phyloP scores from a whole-genome alignment of 2,113 vertebrate species.

The Onychostruthus taczanowskii region DNA sequence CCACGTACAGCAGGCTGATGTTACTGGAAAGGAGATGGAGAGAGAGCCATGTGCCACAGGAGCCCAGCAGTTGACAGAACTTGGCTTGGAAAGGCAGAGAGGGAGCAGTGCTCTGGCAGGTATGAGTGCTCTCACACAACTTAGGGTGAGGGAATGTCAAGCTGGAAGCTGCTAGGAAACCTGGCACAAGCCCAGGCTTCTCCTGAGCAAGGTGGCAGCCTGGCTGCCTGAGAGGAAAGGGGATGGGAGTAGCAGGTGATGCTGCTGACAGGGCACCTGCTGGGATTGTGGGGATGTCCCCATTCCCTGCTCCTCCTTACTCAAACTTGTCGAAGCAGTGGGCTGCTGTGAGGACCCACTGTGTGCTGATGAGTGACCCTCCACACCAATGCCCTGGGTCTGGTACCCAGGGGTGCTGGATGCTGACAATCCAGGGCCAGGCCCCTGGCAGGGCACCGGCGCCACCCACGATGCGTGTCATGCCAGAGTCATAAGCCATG shows the following conservation, averaged over 20 bases:
- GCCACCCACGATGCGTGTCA: neutral
- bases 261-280: neutral
- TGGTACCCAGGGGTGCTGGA: neutral
- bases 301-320: neutral
- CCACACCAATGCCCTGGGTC: neutral
- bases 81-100: neutral
- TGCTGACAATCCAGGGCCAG: slow-evolving; percentile 31
- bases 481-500: rapidly evolving
- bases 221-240: neutral
- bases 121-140: rapidly evolving
- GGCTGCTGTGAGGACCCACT: slow-evolving; percentile 29
- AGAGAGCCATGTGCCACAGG: neutral
- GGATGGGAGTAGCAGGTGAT: neutral
- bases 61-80: neutral
- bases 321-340: neutral
- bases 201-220: neutral
- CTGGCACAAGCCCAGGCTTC: neutral
- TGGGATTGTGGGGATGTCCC: rapidly evolving
- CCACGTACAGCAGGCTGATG: neutral
- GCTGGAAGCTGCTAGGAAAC: neutral
- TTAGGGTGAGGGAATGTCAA: neutral
- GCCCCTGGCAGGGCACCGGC: neutral
- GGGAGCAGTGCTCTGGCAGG: neutral
- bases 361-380: neutral
- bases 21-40: neutral